Base-by-base conservation (phyloP, 2,888 invertebrate genomes). In the Amphipyra berbera region DNA sequence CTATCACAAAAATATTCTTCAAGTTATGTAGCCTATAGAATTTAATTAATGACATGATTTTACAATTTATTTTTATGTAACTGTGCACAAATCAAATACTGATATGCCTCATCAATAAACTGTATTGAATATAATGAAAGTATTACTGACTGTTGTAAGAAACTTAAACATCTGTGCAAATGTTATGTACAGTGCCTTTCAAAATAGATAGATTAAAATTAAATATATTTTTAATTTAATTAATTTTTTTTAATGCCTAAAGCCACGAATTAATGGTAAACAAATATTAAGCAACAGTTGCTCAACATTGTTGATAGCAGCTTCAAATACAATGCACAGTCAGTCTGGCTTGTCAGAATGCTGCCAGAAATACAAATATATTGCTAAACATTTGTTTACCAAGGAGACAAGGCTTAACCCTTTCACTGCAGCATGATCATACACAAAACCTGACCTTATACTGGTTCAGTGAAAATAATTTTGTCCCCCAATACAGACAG, bases 141-240 rank as follows among this genome's bases (percentile, higher is more conserved):
- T 69, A 74, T 73, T 73, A 73, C 38, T 54, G 56, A n/a, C 38
- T 70, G 41, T 46, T 61, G 41, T 44, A 67, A 49, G 13, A 38
- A 45, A 45, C 45, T 60, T 44, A 21, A 21, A 21, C 33, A 59
- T 15, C 54, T 72, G 57, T 75, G 27, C 45, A 57, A 57, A 50
- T 57, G 46, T 55, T 52, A 66, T 30, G 69, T 75, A 54, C 63
- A 68, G 67, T 73, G 49, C 63, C 62, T 70, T 65, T 66, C 42
- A 33, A 56, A 55, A 27, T 53, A 49, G 63, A 65, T 66, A 63
- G n/a, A n/a, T n/a, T n/a, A 78, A 63, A 78, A 74, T 55, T 13
- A 57, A 63, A 57, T 61, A 64, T 71, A 65, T 78, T 65, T 67
- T 74, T 49, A 30, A 47, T 50, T 47, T 15, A 44, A 14, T 30